These are phyloP conservation scores for Lepidurus arcticus DNA, from an alignment of 1,140 invertebrate species.

Conservation along the genomic window DNA sequence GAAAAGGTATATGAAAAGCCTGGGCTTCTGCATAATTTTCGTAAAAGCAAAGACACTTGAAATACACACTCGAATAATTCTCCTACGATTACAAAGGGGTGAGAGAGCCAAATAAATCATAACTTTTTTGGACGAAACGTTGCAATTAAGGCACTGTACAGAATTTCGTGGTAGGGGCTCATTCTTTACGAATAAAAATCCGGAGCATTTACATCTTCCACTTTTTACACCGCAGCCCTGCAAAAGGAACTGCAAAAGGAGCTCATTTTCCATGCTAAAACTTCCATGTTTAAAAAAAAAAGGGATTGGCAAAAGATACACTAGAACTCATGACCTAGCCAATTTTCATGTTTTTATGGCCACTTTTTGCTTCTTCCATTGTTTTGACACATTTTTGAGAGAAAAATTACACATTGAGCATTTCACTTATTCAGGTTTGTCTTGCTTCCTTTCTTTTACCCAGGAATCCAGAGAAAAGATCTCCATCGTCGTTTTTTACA, in stretches of 20 bases:
- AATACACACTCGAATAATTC: slow-evolving; percentile 12
- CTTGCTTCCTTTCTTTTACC: not conserved
- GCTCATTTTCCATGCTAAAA: not conserved
- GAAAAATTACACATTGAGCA: not conserved
- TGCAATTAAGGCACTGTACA: slow-evolving; percentile 21
- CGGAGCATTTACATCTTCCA: not conserved
- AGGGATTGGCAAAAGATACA: slow-evolving; percentile 10
- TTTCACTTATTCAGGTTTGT: slow-evolving; percentile 2
- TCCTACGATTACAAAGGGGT: not conserved
- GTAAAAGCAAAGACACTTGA: not conserved
- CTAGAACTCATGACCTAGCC: not conserved
- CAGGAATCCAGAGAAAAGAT: not conserved
- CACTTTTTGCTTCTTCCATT: not conserved
- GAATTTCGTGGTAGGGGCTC: not conserved
- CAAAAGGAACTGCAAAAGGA: not conserved
- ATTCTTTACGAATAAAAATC: not conserved
- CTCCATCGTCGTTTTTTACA: not conserved
- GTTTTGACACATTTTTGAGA: not conserved
- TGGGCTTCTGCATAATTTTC: not conserved
- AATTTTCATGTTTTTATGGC: not conserved
- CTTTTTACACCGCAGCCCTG: not conserved
- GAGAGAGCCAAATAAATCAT: not conserved
- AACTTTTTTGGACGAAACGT: not conserved
- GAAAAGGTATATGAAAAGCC: not conserved
- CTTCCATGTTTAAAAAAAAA: not conserved